Percentiles rank a stretch among this genome's conserved stretches.
Conservation (phyloP, 2,113 vertebrate genomes). For the Dasypus novemcinctus region DNA sequence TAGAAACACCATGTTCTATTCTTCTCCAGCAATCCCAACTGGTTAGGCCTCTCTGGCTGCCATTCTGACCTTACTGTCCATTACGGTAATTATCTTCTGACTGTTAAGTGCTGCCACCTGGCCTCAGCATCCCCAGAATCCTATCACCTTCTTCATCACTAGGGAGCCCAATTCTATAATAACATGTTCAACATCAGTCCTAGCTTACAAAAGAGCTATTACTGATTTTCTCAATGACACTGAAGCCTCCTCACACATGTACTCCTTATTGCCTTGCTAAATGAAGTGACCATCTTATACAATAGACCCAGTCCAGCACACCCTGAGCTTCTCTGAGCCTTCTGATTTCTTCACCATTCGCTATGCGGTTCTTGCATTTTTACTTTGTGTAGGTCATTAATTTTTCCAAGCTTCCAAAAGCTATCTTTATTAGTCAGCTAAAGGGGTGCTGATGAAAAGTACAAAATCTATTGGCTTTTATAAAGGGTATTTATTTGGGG, state of each 20-base stretch:
- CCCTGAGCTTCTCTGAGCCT: not conserved
- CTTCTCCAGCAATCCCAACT: not conserved
- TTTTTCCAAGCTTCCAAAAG: not conserved
- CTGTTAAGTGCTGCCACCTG: not conserved
- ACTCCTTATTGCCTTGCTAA: not conserved
- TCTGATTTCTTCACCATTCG: not conserved
- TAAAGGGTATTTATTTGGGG: no score
- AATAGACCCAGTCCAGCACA: not conserved
- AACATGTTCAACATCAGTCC: not conserved
- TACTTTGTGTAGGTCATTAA: not conserved
- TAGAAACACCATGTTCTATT: not conserved
- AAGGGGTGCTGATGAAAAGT: no score
- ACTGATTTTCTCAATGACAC: not conserved
- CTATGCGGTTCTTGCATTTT: not conserved
- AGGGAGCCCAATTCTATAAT: not conserved
- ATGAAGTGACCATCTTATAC: not conserved
- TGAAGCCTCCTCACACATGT: not conserved
- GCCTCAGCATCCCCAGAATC: not conserved
- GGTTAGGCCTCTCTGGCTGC: not conserved
- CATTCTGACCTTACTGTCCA: not conserved
- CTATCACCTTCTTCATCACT: not conserved
- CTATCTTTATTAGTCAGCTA: not conserved
- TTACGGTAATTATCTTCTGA: not conserved
- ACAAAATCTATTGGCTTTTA: no score
- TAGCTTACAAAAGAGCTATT: not conserved